Percentiles rank a stretch among this genome's conserved stretches.
These are phyloP conservation scores for Megatriorchis doriae DNA, from an alignment of 2,113 vertebrate species.

Conservation along the genomic window DNA sequence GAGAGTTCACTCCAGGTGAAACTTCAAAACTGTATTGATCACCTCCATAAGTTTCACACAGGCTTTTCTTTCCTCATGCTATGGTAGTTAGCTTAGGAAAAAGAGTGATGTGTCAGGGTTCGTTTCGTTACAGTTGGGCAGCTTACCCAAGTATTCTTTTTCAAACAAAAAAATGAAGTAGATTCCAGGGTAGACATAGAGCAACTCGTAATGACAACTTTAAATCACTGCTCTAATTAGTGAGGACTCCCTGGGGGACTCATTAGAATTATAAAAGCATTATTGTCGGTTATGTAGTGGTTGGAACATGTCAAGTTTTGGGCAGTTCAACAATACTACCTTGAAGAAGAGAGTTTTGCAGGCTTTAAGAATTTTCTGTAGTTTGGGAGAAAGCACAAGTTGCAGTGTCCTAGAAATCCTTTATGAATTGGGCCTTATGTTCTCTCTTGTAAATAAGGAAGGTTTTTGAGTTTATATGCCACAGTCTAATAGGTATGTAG, in stretches of 20 bases:
- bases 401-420: slow-evolving; percentile 62
- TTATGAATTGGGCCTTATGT: slow-evolving; percentile 64
- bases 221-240: slow-evolving; percentile 47
- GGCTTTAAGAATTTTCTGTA: slow-evolving; percentile 33
- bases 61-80: neutral
- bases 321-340: slow-evolving; percentile 19
- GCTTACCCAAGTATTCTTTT: neutral
- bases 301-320: slow-evolving; percentile 4
- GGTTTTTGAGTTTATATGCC: slow-evolving; percentile 67
- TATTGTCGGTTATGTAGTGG: neutral
- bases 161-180: neutral
- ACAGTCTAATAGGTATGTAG: slow-evolving; percentile 74
- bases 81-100: neutral
- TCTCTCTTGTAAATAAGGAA: slow-evolving; percentile 62
- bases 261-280: slow-evolving; percentile 58
- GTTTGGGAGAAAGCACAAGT: slow-evolving; percentile 48
- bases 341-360: slow-evolving; percentile 39
- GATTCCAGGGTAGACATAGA: neutral
- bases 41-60: neutral
- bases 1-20: neutral
- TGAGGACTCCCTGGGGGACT: slow-evolving; percentile 1
- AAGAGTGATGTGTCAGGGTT: neutral
- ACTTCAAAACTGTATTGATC: neutral
- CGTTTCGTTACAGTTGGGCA: neutral
- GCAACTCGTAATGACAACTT: slow-evolving; percentile 16